Base-by-base conservation (phyloP, 1,140 invertebrate species). In the Episyrphus balteatus region DNA sequence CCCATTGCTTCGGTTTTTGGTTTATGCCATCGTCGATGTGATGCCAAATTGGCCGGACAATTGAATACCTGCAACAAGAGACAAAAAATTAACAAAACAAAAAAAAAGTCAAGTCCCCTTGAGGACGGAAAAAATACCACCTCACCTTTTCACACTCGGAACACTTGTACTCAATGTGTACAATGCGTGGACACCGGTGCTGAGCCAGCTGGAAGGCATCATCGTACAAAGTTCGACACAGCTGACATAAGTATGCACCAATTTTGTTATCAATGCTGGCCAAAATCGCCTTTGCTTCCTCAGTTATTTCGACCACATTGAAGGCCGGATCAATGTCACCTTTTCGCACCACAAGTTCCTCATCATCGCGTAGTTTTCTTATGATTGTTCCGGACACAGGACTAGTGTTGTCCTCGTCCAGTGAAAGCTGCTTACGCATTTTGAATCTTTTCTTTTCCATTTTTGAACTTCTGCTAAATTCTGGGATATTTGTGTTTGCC, bases 301-400 rank as follows among this genome's bases (percentile, higher is more conserved):
- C 91, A 7, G 94, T 96, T 30, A 97, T 84, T 73, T 97, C 90
- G 14, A 98, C 94, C 37, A 92, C 87, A 69, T 97, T 95, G 63
- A 92, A 94, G 30, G 88, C 88, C 8, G 92, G 92, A 75, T 98
- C 95, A 57, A 98, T 95, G 71, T 98, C 94, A 40, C 88, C 88
- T 69, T 85, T 86, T 39, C 82, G 73, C 37, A 87, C 81, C 5
- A 89, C 87, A 44, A 89, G 70, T 17, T 81, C 82, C 70, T 88
- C 87, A 58, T 89, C 88, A 18, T 84, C 83, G 8, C 81, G 78
- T 31, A 88, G 61, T 57, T 83, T 79, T 13, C 80, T 70, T 54
- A 98, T 98, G 47, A 97, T 94, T 7, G 94, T 98, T 1, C 95
- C 94, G 2, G 92, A 97, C 1, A 98, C 94, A 0, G 95, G 95